Evolutionary conservation across 1,140 invertebrate species (phyloP), one percentile per base, ranked within the genome.

Genomic region (Heliconius hermathena): DNA sequence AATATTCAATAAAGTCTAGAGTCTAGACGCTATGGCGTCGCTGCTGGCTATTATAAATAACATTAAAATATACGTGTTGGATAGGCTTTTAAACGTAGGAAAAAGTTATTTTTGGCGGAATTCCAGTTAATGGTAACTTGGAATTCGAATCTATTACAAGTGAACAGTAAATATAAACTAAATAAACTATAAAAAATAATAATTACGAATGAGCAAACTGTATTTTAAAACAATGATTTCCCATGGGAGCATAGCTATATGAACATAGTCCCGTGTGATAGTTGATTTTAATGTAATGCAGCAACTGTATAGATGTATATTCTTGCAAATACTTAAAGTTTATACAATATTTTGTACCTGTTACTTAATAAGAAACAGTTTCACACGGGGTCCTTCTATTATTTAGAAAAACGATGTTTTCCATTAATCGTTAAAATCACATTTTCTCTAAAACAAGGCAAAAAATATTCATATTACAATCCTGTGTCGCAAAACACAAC

Each of bases 1-100:
- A 87, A 85, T 87, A 85, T 87, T 88, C 81, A 86, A 88, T 88
- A 89, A 85, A 84, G 84, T 83, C 75, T 78, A 82, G 82, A 82
- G 90, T 90, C 89, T 91, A 94, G 91, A 93, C 91, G 79, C 71
- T 74, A 72, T 76, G 92, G 89, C 91, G 92, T 84, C 90, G 73
- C 33, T 54, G 80, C 74, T 57, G 71, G 75, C 74, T 13, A 29
- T 76, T 78, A 82, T 84, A 83, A 83, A 81, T 83, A 81, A 76
- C 29, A 81, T 80, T 79, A 82, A 79, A 73, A 11, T 72, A 72
- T 83, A 82, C 79, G 74, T 82, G 60, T 79, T 81, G 70, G 72
- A 80, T 60, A 78, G 72, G 13, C 78, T 71, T 73, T 79, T 46
- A 81, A 78, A 78, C 20, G 41, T 54, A 79, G 29, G 46, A 76